Conservation (phyloP, 1,140 invertebrate species). For the Drosophila arawakana region DNA sequence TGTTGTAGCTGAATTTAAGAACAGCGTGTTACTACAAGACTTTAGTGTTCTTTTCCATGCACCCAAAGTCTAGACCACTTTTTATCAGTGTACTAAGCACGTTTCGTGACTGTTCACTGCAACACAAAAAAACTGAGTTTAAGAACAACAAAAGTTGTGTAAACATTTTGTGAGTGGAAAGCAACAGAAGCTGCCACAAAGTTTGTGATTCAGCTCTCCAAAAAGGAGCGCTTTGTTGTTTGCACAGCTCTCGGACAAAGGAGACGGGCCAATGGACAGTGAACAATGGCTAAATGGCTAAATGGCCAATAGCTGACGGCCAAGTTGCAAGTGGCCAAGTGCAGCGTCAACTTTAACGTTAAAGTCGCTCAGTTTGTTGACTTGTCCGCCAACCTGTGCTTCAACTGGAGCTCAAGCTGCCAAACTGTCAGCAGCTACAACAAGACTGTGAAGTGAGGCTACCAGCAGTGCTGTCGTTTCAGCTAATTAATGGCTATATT, state of each 20-base stretch:
- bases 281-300: slow-evolving; percentile 15
- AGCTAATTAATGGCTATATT: too few species aligned
- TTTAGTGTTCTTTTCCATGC: too few species aligned
- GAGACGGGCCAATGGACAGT: slow-evolving; percentile 3
- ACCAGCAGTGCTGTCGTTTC: neutral
- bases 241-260: slow-evolving; percentile 39
- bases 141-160: neutral
- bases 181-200: slow-evolving; percentile 31
- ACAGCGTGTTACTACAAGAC: too few species aligned
- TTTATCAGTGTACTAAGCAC: too few species aligned
- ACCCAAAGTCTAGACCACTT: too few species aligned
- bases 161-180: slow-evolving; percentile 10
- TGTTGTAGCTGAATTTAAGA: too few species aligned
- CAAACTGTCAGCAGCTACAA: slow-evolving; percentile 42
- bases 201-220: slow-evolving; percentile 24
- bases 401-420: slow-evolving; percentile 60
- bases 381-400: slow-evolving; percentile 68
- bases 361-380: slow-evolving; percentile 76
- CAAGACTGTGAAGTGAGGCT: slow-evolving; percentile 2
- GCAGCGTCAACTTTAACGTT: slow-evolving; percentile 53
- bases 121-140: neutral
- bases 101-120: neutral
- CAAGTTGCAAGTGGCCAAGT: slow-evolving; percentile 46
- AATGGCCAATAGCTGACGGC: neutral
- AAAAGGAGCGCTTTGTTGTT: slow-evolving; percentile 28